Percentiles rank a stretch among this genome's conserved stretches.
These are phyloP conservation scores for Porites rus DNA, from an alignment of 92 coral and sea anemone genomes.

Conservation along the genomic window DNA sequence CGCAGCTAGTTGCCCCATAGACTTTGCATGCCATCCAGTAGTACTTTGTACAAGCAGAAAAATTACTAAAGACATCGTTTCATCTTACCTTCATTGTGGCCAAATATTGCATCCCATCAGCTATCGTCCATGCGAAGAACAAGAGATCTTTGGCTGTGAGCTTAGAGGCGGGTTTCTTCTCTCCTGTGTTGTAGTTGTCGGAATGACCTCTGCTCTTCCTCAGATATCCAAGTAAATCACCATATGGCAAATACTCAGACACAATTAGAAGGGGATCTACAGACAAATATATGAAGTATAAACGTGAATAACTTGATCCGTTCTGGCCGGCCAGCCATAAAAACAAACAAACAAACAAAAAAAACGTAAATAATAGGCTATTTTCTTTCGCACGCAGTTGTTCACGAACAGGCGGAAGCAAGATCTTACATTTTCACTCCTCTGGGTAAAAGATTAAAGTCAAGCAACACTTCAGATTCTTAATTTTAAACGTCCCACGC, in stretches of 20 bases:
- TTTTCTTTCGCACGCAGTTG: too few relatives aligned
- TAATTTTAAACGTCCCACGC: too few relatives aligned
- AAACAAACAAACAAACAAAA: too few relatives aligned
- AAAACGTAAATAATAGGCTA: too few relatives aligned
- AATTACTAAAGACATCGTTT: not conserved
- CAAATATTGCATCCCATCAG: slow-evolving; percentile 47
- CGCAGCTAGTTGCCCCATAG: too few relatives aligned
- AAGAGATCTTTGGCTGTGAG: slow-evolving; percentile 50
- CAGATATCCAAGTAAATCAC: slow-evolving; percentile 78
- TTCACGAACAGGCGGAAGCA: too few relatives aligned
- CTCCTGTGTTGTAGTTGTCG: slow-evolving; percentile 73
- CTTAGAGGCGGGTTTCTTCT: slow-evolving; percentile 54
- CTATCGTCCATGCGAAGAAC: slow-evolving; percentile 79
- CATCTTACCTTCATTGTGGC: slow-evolving; percentile 62
- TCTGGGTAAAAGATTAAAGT: too few relatives aligned
- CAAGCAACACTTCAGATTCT: too few relatives aligned
- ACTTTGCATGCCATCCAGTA: not conserved
- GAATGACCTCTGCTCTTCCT: slow-evolving; percentile 71
- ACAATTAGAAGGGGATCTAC: slow-evolving; percentile 22
- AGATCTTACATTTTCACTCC: too few relatives aligned
- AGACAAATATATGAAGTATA: not conserved
- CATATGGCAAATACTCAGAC: slow-evolving; percentile 59
- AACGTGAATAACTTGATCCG: too few relatives aligned
- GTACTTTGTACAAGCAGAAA: not conserved
- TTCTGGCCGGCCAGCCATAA: too few relatives aligned